phyloP scores from a whole-genome alignment of 1,140 invertebrate species.

The Drosophila elegans region DNA sequence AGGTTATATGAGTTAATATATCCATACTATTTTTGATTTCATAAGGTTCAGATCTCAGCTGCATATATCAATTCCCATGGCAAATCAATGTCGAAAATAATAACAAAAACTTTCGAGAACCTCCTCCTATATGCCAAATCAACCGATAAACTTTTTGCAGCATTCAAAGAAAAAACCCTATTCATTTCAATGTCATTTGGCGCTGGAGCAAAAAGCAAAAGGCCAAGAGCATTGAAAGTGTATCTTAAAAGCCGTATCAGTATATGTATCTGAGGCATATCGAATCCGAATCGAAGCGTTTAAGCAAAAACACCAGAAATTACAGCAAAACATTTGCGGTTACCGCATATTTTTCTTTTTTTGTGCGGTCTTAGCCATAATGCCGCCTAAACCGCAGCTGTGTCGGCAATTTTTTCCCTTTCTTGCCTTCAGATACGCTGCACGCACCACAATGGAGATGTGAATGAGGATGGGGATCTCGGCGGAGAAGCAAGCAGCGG shows the following conservation, averaged over 20 bases:
- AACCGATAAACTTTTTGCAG: conserved; percentile 28
- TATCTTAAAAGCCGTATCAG: conserved; percentile 29
- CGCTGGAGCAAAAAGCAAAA: conserved; percentile 40
- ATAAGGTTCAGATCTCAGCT: neutral
- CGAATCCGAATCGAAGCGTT: conserved; percentile 50
- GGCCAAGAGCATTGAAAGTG: conserved; percentile 44
- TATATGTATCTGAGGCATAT: conserved; percentile 43
- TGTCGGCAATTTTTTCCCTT: conserved; percentile 31
- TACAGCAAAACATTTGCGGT: conserved; percentile 68
- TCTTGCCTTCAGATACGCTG: conserved; percentile 31
- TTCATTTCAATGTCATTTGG: conserved; percentile 68
- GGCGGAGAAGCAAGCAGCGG: neutral
- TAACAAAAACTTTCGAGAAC: conserved; percentile 17
- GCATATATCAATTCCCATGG: neutral
- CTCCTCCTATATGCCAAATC: conserved; percentile 21
- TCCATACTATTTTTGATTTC: neutral
- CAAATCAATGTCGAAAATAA: conserved; percentile 16
- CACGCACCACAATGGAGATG: conserved; percentile 53
- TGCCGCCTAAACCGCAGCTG: conserved; percentile 64
- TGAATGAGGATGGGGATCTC: conserved; percentile 36
- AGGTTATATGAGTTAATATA: neutral
- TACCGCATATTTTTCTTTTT: conserved; percentile 38
- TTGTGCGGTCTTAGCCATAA: conserved; percentile 37
- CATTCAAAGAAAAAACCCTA: conserved; percentile 25
- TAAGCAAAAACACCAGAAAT: conserved; percentile 47